Percentiles rank a stretch among this genome's conserved stretches.
phyloP scores from a whole-genome alignment of 2,797 vertebrate species.

The Craterocephalus amniculus region DNA sequence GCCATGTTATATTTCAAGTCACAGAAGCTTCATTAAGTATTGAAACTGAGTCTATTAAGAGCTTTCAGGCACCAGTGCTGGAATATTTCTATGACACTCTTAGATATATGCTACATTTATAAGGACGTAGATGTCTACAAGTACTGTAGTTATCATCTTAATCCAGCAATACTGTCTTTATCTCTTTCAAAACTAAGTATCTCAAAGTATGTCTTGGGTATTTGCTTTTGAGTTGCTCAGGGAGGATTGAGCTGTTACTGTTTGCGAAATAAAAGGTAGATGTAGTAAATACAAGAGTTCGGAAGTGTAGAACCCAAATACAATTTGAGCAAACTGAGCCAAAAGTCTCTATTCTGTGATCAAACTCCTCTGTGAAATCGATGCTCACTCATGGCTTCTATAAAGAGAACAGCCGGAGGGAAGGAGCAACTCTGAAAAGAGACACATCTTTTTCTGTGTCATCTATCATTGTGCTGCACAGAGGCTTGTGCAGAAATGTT shows the following conservation, averaged over 20 bases:
- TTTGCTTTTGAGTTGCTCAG: neutral
- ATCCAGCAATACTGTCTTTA: neutral
- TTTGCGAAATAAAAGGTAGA: constrained; percentile 1
- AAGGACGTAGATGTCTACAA: neutral
- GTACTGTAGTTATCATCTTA: neutral
- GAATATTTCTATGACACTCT: neutral
- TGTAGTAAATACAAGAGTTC: neutral
- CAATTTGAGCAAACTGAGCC: constrained; percentile 4
- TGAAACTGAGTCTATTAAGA: neutral
- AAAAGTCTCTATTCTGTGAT: constrained; percentile 25
- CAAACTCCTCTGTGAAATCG: constrained; percentile 27
- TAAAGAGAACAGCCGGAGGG: constrained; percentile 42
- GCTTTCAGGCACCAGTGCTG: neutral
- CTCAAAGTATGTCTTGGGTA: neutral
- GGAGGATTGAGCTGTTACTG: neutral
- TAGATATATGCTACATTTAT: neutral
- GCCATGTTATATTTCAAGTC: constrained; percentile 1
- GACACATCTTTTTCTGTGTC: constrained; percentile 33
- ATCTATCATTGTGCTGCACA: constrained; percentile 19
- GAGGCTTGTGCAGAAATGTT: constrained; percentile 24
- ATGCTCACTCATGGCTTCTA: constrained; percentile 40
- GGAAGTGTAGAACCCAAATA: constrained; percentile 15
- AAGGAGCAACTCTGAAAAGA: constrained; percentile 31
- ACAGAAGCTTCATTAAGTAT: constrained; percentile 10
- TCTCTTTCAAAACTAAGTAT: neutral